Evolutionary conservation across 2,113 vertebrate genomes (phyloP).

Genomic region (Poecilia latipinna): DNA sequence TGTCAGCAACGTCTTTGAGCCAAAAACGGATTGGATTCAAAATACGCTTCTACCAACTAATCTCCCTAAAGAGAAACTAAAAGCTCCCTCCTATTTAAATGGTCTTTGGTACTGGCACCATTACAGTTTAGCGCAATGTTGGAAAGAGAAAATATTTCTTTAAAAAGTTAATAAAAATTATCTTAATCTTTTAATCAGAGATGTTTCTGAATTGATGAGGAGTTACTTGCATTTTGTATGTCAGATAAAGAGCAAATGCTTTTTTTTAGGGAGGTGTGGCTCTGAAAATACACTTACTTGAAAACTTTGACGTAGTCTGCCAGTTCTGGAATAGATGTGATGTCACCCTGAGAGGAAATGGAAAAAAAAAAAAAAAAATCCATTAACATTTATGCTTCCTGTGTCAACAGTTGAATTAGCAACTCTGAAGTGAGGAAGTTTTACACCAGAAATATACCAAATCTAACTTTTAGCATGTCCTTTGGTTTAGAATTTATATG

Average conservation of each 20-base stretch:
- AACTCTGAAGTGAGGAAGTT: neutral
- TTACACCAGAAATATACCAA: neutral
- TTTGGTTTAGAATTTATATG: neutral
- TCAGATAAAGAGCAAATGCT: neutral
- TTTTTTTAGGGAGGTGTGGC: neutral
- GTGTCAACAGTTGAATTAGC: no score
- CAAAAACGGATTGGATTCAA: slow-evolving; percentile 51
- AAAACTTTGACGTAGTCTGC: slow-evolving; percentile 98
- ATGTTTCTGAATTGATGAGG: slow-evolving; percentile 4
- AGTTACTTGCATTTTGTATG: slow-evolving; percentile 7
- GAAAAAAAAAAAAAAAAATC: slow-evolving; percentile 17
- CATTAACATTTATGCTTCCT: slow-evolving; percentile 13
- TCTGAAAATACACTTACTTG: slow-evolving; percentile 88
- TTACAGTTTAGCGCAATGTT: slow-evolving; percentile 30
- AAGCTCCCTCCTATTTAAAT: slow-evolving; percentile 34
- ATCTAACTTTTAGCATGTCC: neutral
- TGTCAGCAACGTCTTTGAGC: slow-evolving; percentile 58
- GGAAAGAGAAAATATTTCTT: slow-evolving; percentile 36
- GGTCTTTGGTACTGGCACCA: slow-evolving; percentile 35
- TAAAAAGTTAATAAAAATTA: slow-evolving; percentile 14
- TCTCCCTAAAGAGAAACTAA: slow-evolving; percentile 37
- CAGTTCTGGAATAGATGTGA: slow-evolving; percentile 98
- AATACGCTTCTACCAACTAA: slow-evolving; percentile 48
- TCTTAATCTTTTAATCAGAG: slow-evolving; percentile 19
- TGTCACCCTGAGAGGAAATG: slow-evolving; percentile 89